Evolutionary conservation across 2,888 invertebrate genomes (phyloP), one percentile per base, ranked within the genome.

Genomic region (Criorhina ranunculi): DNA sequence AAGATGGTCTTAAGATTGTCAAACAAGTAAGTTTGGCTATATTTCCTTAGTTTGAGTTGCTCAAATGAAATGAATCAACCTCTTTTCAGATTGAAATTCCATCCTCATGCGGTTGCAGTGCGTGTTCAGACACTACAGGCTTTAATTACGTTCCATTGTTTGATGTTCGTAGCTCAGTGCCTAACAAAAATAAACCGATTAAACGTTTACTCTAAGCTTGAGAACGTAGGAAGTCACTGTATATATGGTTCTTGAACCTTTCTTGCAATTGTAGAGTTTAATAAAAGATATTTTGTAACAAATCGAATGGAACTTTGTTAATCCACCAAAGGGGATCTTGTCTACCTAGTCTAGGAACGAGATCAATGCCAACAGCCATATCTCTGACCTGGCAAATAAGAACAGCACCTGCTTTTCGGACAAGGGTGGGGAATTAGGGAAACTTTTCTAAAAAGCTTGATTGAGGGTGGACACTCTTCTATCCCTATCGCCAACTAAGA

Each of bases 1-100:
- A 91, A 6, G 93, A 93, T 89, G 93, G 92, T 4, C 88, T 87
- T 40, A 88, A 87, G 12, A 70, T 88, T 0, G 35, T 31, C 5
- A 88, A 89, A 31, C 87, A 89, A 29, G 88, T 88, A 75, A 86
- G 80, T 87, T 66, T 87, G n/a, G n/a, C 12, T 79, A 62, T 0
- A 5, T 12, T 8, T 35, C 0, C n/a, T 11, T 17, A 44, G 37
- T 0, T 6, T 1, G 5, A 8, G 3, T 24, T 8, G 49, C 11
- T 9, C 2, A 2, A n/a, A 11, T 8, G 5, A 1, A 9, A 42
- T 29, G 0, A 17, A 4, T 7, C 31, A 17, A n/a, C 7, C 11
- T 29, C 5, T 12, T 12, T 55, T 2, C 42, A 90, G 90, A 88
- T 91, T 67, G 90, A 91, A 79, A 89, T 91, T 51, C 91, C 91